These are phyloP conservation scores for Zaprionus kolodkinae DNA, from an alignment of 1,140 invertebrate genomes.

Conservation along the genomic window DNA sequence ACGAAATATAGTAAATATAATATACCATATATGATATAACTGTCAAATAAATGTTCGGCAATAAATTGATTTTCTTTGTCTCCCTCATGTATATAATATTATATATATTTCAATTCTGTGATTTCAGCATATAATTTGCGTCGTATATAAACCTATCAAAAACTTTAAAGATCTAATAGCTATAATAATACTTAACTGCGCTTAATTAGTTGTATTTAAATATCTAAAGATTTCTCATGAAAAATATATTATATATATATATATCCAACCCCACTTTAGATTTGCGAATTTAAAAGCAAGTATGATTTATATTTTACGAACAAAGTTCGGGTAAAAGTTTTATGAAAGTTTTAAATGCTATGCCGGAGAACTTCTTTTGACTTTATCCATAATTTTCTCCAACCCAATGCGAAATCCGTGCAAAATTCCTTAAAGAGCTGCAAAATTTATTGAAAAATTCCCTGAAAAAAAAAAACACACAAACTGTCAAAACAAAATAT, in stretches of 20 bases:
- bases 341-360: background rate
- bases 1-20: too few relatives aligned
- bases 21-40: too few relatives aligned
- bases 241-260: too few relatives aligned
- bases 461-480: conserved; percentile 1
- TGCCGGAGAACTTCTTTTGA: background rate
- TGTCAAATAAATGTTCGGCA: too few relatives aligned
- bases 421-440: conserved; percentile 12
- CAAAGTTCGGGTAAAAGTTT: background rate
- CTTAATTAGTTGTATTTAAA: background rate
- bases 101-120: too few relatives aligned
- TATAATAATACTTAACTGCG: too few relatives aligned
- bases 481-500: conserved; percentile 3
- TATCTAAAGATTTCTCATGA: background rate
- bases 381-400: background rate
- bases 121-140: too few relatives aligned
- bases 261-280: background rate
- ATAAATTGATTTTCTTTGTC: too few relatives aligned
- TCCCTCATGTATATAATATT: too few relatives aligned
- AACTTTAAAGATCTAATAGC: too few relatives aligned
- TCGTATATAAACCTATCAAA: too few relatives aligned
- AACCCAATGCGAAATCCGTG: background rate
- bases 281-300: background rate
- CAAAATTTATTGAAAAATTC: background rate
- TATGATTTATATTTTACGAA: background rate